Evolutionary conservation across 2,113 vertebrate genomes (phyloP).

Genomic region (Physeter macrocephalus): DNA sequence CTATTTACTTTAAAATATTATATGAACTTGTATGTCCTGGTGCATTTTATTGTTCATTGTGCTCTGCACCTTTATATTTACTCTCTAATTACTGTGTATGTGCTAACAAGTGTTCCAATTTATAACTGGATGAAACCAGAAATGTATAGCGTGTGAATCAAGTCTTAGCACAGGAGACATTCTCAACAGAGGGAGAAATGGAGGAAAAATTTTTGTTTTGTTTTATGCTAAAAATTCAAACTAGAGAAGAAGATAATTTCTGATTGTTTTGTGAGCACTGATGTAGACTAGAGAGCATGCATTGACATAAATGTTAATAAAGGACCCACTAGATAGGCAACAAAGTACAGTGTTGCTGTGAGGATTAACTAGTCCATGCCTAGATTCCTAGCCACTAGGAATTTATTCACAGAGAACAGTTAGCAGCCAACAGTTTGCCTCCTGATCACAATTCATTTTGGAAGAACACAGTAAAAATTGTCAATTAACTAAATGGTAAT

Average conservation of each 20-base stretch:
- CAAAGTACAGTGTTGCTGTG: not conserved
- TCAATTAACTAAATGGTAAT: not conserved
- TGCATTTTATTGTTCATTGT: not conserved
- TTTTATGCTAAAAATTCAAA: not conserved
- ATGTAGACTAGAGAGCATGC: not conserved
- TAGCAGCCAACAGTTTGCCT: not conserved
- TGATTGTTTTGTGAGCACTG: not conserved
- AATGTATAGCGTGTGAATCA: not conserved
- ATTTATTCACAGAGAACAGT: not conserved
- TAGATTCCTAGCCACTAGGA: not conserved
- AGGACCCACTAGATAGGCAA: not conserved
- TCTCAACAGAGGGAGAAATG: not conserved
- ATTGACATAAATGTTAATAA: not conserved
- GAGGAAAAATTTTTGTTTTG: not conserved
- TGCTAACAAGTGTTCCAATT: not conserved
- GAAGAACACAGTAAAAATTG: not conserved
- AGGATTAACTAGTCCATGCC: not conserved
- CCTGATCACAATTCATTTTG: not conserved
- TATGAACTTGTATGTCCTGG: not conserved
- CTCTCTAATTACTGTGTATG: not conserved
- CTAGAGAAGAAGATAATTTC: not conserved
- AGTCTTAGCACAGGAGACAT: not conserved
- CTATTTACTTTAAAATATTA: slow-evolving; percentile 27
- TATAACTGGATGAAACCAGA: not conserved
- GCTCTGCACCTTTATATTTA: not conserved